phyloP scores from a whole-genome alignment of 92 coral and sea anemone species.

The Phenganax subtilis region DNA sequence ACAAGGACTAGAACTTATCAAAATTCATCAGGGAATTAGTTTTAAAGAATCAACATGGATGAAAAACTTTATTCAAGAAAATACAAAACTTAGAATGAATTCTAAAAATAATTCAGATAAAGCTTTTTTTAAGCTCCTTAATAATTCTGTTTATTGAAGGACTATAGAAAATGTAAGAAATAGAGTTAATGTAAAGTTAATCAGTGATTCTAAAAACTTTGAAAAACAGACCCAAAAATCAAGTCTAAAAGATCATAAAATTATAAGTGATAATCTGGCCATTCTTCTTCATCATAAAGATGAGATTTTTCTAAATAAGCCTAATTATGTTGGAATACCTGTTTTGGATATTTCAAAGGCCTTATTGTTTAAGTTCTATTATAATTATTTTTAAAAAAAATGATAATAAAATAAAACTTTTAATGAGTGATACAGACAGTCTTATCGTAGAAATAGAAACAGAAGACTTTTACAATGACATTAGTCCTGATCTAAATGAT shows the following conservation, averaged over 20 bases:
- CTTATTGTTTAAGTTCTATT: neutral
- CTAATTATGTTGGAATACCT: neutral
- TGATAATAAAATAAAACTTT: neutral
- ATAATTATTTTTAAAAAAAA: neutral
- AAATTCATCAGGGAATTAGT: neutral
- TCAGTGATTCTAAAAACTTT: neutral
- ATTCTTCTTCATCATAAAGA: neutral
- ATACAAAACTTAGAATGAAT: neutral
- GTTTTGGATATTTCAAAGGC: neutral
- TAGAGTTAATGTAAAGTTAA: neutral
- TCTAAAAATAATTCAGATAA: neutral
- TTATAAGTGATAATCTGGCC: neutral
- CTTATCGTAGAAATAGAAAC: neutral
- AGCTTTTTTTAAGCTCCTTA: neutral
- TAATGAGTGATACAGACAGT: conserved; percentile 15
- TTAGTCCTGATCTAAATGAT: neutral
- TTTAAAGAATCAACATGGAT: neutral
- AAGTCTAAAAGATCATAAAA: neutral
- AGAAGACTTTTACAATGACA: neutral
- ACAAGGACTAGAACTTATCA: neutral
- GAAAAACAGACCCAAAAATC: neutral
- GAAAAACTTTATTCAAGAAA: neutral
- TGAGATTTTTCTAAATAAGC: neutral
- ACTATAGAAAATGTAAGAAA: neutral
- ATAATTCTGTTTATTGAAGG: neutral